Evolutionary conservation across 1,140 invertebrate species (phyloP).

Genomic region (Ceratoteleas bidentatus): DNA sequence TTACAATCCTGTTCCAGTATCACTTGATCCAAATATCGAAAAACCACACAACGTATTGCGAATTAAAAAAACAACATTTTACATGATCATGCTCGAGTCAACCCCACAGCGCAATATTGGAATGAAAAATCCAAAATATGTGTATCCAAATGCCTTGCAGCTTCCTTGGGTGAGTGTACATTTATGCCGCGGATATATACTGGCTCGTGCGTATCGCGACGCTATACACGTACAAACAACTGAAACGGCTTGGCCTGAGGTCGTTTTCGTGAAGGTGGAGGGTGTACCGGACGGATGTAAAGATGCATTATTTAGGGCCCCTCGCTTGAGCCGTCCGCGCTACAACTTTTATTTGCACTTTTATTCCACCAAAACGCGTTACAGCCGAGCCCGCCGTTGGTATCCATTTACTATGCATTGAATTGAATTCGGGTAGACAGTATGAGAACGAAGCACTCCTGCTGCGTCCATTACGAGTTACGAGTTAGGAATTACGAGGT

Average conservation of each 20-base stretch:
- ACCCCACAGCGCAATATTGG: too few species aligned
- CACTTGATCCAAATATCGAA: too few species aligned
- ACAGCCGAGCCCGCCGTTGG: constrained; percentile 59
- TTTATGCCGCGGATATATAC: constrained; percentile 28
- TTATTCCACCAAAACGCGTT: constrained; percentile 70
- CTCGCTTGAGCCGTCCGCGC: constrained; percentile 65
- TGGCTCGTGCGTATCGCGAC: constrained; percentile 22
- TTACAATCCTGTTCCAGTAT: too few species aligned
- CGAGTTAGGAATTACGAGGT: constrained; percentile 65
- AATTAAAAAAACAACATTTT: too few species aligned
- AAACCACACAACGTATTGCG: too few species aligned
- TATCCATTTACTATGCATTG: constrained; percentile 77
- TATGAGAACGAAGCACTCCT: constrained; percentile 61
- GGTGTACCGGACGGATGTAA: constrained; percentile 66
- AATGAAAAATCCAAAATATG: neutral
- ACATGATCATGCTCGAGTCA: too few species aligned
- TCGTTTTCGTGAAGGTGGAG: constrained; percentile 61
- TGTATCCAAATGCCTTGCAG: constrained; percentile 6
- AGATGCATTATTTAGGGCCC: constrained; percentile 72
- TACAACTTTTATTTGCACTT: constrained; percentile 76
- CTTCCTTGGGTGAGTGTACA: neutral
- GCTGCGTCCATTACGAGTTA: constrained; percentile 63
- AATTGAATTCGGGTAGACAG: constrained; percentile 73
- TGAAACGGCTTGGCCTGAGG: constrained; percentile 46
- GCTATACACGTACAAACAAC: constrained; percentile 48